phyloP scores from a whole-genome alignment of 2,113 vertebrate genomes.

The Canis aureus region DNA sequence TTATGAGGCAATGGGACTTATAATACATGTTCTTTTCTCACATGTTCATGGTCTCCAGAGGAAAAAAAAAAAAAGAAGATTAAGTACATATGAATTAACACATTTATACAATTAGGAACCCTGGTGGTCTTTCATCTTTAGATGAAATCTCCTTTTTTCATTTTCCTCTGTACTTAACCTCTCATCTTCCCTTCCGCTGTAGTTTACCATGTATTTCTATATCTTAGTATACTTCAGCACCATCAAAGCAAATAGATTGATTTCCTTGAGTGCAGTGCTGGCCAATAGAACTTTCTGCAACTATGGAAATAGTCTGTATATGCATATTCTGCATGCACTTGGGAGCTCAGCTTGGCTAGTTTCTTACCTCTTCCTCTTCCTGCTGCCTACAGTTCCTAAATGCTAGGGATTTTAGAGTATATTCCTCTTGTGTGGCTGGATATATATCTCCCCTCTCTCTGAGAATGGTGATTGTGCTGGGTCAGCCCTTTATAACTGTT shows the following conservation, averaged over 20 bases:
- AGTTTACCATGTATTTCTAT: neutral
- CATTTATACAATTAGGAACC: neutral
- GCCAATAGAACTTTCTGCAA: neutral
- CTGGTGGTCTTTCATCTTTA: neutral
- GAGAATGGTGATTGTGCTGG: neutral
- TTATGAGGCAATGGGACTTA: neutral
- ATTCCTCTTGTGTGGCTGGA: neutral
- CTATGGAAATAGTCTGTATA: neutral
- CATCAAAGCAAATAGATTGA: neutral
- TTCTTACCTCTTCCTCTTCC: neutral
- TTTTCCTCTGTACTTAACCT: neutral
- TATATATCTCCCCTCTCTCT: neutral
- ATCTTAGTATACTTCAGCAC: neutral
- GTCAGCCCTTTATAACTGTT: neutral
- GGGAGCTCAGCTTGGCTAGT: neutral
- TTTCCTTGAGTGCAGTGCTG: neutral
- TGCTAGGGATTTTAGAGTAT: neutral
- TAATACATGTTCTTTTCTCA: neutral
- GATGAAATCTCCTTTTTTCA: conserved; percentile 1
- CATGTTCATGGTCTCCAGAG: neutral
- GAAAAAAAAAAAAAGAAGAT: neutral
- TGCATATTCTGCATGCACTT: neutral
- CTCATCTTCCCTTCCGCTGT: neutral
- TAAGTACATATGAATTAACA: neutral
- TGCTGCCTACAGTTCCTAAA: neutral